Evolutionary conservation across 2,797 vertebrate genomes (phyloP).

Genomic region (Eulemur rubriventer): DNA sequence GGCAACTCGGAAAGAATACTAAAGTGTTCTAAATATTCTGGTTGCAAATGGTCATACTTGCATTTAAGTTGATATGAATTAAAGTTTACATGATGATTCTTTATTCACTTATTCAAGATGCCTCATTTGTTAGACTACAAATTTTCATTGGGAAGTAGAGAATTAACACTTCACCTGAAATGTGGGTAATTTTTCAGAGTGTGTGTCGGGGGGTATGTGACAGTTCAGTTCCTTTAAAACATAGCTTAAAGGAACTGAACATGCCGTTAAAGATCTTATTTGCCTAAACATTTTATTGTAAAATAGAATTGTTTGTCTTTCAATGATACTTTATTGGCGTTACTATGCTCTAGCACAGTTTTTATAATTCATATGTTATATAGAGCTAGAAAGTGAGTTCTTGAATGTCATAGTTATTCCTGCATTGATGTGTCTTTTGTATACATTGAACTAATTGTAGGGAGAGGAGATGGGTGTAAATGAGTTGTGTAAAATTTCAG

Average conservation of each 20-base stretch:
- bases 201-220: background rate
- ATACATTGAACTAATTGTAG: background rate
- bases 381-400: background rate
- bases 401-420: background rate
- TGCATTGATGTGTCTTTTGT: background rate
- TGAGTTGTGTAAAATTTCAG: slow-evolving; percentile 5
- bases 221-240: slow-evolving; percentile 1
- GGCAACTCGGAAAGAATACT: background rate
- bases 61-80: background rate
- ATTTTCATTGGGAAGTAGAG: background rate
- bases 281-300: background rate
- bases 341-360: background rate
- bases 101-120: background rate
- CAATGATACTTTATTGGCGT: background rate
- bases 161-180: slow-evolving; percentile 19
- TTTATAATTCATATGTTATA: slow-evolving; percentile 30
- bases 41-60: background rate
- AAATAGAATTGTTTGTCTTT: slow-evolving; percentile 2
- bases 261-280: background rate
- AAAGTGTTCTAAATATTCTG: background rate
- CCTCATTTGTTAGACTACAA: slow-evolving; percentile 11
- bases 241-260: background rate
- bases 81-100: background rate
- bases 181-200: slow-evolving; percentile 12
- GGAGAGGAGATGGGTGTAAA: background rate